A percentile compares a stretch with the other conserved stretches of the same genome.
Conservation (phyloP, 2,888 invertebrate genomes). For the Frankliniella intonsa region DNA sequence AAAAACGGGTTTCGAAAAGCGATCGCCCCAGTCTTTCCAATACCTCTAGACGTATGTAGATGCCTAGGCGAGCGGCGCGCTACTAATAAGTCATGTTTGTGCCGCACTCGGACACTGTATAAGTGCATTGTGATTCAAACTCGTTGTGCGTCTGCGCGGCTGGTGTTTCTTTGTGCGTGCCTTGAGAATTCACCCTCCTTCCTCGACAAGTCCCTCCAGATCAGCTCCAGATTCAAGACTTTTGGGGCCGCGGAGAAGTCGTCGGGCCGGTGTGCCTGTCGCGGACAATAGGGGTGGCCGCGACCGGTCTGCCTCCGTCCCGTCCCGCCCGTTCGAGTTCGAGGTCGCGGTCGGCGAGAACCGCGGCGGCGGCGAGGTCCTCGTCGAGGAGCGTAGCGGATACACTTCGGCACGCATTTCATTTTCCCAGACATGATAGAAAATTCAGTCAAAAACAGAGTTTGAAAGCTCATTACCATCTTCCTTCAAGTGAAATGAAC, state of each 20-base stretch:
- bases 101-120: conserved; percentile 15
- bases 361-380: neutral
- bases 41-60: conserved; percentile 6
- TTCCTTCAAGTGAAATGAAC: neutral
- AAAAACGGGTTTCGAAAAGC: neutral
- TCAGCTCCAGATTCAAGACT: conserved; percentile 16
- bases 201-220: conserved; percentile 25
- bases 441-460: too few relatives aligned
- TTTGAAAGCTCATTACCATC: too few relatives aligned
- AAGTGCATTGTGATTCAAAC: conserved; percentile 22
- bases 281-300: neutral
- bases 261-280: neutral
- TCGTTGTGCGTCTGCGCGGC: neutral
- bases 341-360: conserved; percentile 5
- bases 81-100: conserved; percentile 25
- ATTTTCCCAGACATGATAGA: neutral
- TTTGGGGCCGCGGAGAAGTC: neutral
- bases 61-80: neutral
- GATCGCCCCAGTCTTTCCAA: neutral
- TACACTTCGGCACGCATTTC: neutral
- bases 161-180: neutral
- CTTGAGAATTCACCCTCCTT: conserved; percentile 13
- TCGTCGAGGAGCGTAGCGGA: neutral
- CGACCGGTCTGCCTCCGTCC: neutral
- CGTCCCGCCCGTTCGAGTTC: neutral